phyloP scores from a whole-genome alignment of 2,888 invertebrate genomes.

The Ichneumoninae sp. region DNA sequence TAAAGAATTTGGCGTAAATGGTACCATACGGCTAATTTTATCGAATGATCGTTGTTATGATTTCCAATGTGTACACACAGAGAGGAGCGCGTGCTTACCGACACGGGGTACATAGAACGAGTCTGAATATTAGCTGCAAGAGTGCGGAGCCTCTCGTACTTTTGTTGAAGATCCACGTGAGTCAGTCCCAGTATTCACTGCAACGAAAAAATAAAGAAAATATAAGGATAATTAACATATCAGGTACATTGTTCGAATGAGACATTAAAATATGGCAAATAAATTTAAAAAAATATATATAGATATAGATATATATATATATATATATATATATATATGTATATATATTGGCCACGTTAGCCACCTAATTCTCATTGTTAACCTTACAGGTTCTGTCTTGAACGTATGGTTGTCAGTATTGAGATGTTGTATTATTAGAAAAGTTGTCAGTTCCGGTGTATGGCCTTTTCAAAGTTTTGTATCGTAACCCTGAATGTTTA shows the following conservation, averaged over 20 bases:
- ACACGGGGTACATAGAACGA: neutral
- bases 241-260: neutral
- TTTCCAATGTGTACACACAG: neutral
- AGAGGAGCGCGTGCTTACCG: neutral
- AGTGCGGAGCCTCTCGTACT: neutral
- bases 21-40: neutral
- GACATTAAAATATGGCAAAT: neutral
- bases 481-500: neutral
- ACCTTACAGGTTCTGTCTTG: constrained; percentile 49
- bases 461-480: neutral
- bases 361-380: constrained; percentile 9
- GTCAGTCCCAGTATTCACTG: neutral
- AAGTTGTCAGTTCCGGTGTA: neutral
- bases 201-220: neutral
- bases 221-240: neutral
- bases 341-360: neutral
- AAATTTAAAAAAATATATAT: neutral
- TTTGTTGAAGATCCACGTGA: neutral
- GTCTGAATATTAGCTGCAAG: neutral
- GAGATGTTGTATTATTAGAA: constrained; percentile 21
- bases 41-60: too few species aligned
- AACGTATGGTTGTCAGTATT: constrained; percentile 18
- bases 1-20: too few species aligned
- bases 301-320: too few species aligned
- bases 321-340: too few species aligned